phyloP scores from a whole-genome alignment of 2,888 invertebrate genomes.

The Globia sparganii region DNA sequence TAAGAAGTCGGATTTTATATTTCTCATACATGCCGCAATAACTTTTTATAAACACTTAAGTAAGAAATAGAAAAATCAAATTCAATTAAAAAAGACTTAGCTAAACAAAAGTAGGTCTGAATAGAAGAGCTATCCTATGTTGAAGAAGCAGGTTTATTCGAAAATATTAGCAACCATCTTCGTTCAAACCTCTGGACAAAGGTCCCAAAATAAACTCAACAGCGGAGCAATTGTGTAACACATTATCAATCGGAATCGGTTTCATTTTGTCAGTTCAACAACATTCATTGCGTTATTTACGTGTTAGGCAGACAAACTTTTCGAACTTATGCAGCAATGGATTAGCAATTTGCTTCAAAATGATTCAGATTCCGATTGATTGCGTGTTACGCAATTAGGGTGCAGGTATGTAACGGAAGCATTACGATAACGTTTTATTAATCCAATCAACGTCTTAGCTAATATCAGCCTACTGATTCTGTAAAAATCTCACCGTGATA shows the following conservation, averaged over 20 bases:
- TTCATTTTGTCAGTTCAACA: no score
- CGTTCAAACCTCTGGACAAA: no score
- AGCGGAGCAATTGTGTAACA: no score
- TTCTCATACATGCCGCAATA: background rate
- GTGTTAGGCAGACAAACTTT: no score
- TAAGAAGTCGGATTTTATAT: background rate
- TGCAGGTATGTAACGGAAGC: background rate
- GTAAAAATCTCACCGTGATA: no score
- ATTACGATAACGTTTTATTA: background rate
- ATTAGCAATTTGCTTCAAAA: no score
- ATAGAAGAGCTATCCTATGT: background rate
- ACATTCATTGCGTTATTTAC: no score
- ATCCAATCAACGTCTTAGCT: constrained; percentile 12
- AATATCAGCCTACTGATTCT: no score
- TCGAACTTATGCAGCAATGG: no score
- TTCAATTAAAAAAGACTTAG: background rate
- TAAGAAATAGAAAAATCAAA: background rate
- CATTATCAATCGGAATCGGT: no score
- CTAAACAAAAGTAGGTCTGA: background rate
- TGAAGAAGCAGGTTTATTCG: background rate
- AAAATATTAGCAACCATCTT: background rate
- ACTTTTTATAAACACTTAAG: background rate
- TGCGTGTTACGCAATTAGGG: no score
- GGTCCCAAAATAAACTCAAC: background rate
- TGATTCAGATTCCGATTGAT: no score